Base-by-base conservation (phyloP, 2,888 invertebrate genomes). In the Silvanus unidentatus region DNA sequence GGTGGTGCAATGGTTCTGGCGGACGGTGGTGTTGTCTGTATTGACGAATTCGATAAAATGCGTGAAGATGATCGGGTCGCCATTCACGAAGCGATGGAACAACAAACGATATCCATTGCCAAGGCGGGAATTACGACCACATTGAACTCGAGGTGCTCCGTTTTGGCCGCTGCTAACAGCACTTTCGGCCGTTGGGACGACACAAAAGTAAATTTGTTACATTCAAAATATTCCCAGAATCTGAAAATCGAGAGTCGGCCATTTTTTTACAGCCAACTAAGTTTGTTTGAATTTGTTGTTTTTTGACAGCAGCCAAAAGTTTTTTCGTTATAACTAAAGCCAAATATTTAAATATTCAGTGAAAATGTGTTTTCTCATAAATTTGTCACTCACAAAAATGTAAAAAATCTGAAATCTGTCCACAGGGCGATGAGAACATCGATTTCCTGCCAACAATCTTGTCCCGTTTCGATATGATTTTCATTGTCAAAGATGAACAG, bases 11-110 rank as follows among this genome's bases (percentile, higher is more conserved):
- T 99, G 99, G 99, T 99, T 15, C 74, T 99, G 29, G 99, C 98
- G 0, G 99, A 99, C 73, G 98, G 98, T 2, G 99, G 99, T 16
- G 96, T 98, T 1, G 98, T 99, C 1, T 99, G 99, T 70, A 99
- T 99, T 66, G 99, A 99, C 71, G 99, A 99, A 74, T 99, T 99
- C 71, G 98, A 99, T 73, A 99, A 99, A 76, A 99, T 99, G 99
- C 80, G 93, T 43, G 98, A 99, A 72, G 98, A 99, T 68, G 99
- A 99, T 72, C 79, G 98, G 54, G 99, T 99, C 6, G 98, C 98
- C 34, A 99, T 99, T 66, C 99, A 99, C 72, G 99, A 99, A 75
- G 99, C 99, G 15, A 99, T 99, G 99, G 99, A 99, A 69, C 99
- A 99, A 66, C 99, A 99, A 73, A 99, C 99, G 2, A 99, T 99